phyloP scores from a whole-genome alignment of 2,113 vertebrate species.

The Corydoras maculifer region DNA sequence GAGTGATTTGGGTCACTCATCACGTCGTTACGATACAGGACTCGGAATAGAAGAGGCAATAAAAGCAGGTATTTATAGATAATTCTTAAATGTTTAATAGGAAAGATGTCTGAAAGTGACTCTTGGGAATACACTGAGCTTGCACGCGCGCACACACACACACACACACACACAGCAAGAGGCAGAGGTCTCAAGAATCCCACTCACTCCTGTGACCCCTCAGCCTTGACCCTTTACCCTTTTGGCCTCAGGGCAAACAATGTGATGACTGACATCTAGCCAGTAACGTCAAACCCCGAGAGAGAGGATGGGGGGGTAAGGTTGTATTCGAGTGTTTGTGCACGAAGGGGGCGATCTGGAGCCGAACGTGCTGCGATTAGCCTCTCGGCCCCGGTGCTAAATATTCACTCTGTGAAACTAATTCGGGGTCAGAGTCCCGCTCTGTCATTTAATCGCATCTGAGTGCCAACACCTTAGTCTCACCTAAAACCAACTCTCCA shows the following conservation, averaged over 20 bases:
- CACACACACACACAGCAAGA: constrained; percentile 7
- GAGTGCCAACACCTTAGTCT: constrained; percentile 20
- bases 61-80: too few relatives aligned
- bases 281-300: constrained; percentile 33
- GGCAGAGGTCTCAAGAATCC: constrained; percentile 45
- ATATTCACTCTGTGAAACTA: constrained; percentile 34
- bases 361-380: constrained; percentile 16
- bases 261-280: constrained; percentile 71
- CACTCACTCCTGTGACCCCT: constrained; percentile 68
- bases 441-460: constrained; percentile 30
- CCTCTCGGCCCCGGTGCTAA: constrained; percentile 9
- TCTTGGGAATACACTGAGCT: too few relatives aligned
- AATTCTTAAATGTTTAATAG: too few relatives aligned
- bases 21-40: too few relatives aligned
- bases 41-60: too few relatives aligned
- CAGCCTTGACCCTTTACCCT: constrained; percentile 68
- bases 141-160: neutral
- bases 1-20: too few relatives aligned
- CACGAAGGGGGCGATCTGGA: neutral
- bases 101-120: too few relatives aligned
- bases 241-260: constrained; percentile 67
- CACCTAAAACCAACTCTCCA: neutral
- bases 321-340: too few relatives aligned
- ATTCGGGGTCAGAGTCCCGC: constrained; percentile 30
- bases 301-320: neutral